Evolutionary conservation across 2,888 invertebrate species (phyloP).

Genomic region (Sthenelais limicola): DNA sequence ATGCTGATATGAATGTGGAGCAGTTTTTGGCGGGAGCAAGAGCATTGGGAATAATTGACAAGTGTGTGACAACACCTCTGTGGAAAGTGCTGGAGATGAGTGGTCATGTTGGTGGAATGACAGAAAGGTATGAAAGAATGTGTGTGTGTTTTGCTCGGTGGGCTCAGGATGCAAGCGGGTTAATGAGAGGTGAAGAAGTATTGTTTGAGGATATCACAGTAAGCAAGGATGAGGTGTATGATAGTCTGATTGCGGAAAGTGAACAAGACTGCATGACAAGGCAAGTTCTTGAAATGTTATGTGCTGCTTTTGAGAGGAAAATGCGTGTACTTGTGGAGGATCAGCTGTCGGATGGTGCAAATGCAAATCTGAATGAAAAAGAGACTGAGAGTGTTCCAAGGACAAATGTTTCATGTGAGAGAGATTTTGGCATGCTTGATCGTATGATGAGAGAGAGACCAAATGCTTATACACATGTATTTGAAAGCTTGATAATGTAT

Average conservation of each 20-base stretch:
- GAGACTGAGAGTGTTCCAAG: slow-evolving; percentile 12
- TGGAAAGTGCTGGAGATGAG: slow-evolving; percentile 12
- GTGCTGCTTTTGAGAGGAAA: neutral
- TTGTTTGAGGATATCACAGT: slow-evolving; percentile 5
- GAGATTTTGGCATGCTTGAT: slow-evolving; percentile 20
- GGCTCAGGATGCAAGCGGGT: slow-evolving; percentile 1
- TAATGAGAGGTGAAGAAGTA: neutral
- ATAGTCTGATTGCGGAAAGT: slow-evolving; percentile 2
- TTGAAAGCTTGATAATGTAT: slow-evolving; percentile 19
- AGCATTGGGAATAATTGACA: slow-evolving; percentile 12
- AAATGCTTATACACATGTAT: slow-evolving; percentile 6
- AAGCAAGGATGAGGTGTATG: slow-evolving; percentile 16
- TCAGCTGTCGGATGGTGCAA: neutral
- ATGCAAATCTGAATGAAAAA: neutral
- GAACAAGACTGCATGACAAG: neutral
- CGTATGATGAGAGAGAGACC: slow-evolving; percentile 7
- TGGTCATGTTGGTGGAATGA: slow-evolving; percentile 8
- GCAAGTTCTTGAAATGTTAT: slow-evolving; percentile 1
- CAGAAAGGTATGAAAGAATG: neutral
- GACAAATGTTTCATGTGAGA: slow-evolving; percentile 5
- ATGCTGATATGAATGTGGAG: too few relatives aligned
- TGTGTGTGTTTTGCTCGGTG: neutral
- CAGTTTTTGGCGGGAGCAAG: slow-evolving; percentile 3
- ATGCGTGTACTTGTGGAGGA: neutral
- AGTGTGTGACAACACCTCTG: neutral